Conservation (phyloP, 1,140 invertebrate species). For the Diorhabda sublineata region DNA sequence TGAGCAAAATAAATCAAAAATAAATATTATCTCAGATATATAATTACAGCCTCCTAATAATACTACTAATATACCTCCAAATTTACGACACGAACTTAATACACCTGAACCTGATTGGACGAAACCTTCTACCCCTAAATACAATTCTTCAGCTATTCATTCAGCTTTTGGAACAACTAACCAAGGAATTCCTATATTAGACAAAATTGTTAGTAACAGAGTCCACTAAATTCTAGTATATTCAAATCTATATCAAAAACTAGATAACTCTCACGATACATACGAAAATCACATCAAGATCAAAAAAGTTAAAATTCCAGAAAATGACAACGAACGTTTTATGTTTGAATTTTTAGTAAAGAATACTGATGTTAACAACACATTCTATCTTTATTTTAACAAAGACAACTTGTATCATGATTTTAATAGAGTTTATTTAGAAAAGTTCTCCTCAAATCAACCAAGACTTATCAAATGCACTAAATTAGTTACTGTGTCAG, state of each 20-base stretch:
- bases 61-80: background rate
- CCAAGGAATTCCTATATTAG: background rate
- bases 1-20: background rate
- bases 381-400: no score
- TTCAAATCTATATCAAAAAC: no score
- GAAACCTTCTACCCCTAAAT: background rate
- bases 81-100: no score
- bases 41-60: background rate
- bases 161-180: background rate
- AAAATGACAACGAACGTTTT: conserved; percentile 14
- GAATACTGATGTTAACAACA: no score
- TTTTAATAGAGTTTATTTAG: conserved; percentile 1
- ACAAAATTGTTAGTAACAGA: conserved; percentile 7
- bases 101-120: background rate
- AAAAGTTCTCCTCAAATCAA: conserved; percentile 14
- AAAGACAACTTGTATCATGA: no score
- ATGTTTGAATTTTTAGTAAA: no score
- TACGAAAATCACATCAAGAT: conserved; percentile 19
- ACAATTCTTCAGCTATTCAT: background rate
- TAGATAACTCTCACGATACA: background rate
- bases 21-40: conserved; percentile 7
- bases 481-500: conserved; percentile 12
- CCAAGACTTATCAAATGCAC: conserved; percentile 17
- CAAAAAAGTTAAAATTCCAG: conserved; percentile 7
- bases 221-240: no score